These are phyloP conservation scores for Tupaia chinensis DNA, from an alignment of 2,113 vertebrate species.

Conservation along the genomic window DNA sequence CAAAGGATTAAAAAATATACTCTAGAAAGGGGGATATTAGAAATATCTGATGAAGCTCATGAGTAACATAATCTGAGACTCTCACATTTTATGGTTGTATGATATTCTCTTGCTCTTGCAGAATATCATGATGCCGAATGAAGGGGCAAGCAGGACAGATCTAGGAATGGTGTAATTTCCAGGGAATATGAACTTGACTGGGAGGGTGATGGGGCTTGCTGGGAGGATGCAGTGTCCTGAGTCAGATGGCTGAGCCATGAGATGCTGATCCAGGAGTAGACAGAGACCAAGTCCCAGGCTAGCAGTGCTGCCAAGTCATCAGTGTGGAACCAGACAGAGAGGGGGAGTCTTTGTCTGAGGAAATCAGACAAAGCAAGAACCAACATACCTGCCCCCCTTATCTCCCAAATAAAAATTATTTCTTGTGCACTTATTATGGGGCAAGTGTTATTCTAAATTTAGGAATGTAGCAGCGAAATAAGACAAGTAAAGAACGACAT, in stretches of 20 bases:
- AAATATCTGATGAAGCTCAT: background rate
- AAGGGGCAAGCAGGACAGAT: background rate
- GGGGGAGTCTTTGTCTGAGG: background rate
- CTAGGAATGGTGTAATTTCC: background rate
- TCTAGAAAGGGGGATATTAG: background rate
- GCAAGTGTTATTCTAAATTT: background rate
- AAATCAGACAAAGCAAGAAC: background rate
- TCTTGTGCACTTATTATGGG: background rate
- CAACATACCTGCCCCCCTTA: too few relatives aligned
- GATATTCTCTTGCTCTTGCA: background rate
- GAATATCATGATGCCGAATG: background rate
- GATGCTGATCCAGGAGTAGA: background rate
- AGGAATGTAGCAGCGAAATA: background rate
- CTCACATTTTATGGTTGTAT: background rate
- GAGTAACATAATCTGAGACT: too few relatives aligned
- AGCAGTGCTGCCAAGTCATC: background rate
- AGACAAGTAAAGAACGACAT: too few relatives aligned
- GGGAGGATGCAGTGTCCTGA: background rate
- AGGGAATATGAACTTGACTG: background rate
- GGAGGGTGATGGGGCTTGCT: background rate
- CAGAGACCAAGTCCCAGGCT: background rate
- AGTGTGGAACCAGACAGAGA: background rate
- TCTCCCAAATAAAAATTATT: background rate
- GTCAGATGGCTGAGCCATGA: background rate
- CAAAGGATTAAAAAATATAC: too few relatives aligned